These are phyloP conservation scores for Squalus acanthias DNA, from an alignment of 2,797 vertebrate genomes.

Conservation along the genomic window DNA sequence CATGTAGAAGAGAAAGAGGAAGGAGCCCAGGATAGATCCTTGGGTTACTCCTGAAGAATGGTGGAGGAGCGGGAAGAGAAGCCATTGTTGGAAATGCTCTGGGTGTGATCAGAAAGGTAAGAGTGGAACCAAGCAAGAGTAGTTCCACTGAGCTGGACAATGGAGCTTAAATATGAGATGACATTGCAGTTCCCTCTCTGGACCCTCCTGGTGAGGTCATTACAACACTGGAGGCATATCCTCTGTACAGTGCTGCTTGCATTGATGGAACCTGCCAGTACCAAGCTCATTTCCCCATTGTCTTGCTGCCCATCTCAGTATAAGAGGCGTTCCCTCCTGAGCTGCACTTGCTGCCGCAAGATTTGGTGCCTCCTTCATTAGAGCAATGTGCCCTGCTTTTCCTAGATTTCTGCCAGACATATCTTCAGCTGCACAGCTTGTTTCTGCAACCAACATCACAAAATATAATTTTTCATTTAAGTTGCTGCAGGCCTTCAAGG, in stretches of 20 bases:
- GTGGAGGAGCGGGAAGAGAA: too few species aligned
- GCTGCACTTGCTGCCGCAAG: neutral
- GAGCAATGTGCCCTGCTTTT: neutral
- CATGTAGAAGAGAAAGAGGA: too few species aligned
- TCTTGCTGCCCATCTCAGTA: too few species aligned
- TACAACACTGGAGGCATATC: neutral
- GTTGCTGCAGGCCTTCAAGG: neutral
- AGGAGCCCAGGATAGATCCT: too few species aligned
- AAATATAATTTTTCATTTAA: conserved; percentile 9
- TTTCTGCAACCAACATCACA: neutral
- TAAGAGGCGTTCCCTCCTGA: neutral
- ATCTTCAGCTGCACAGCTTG: neutral
- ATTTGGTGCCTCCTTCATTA: neutral
- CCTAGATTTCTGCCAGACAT: neutral
- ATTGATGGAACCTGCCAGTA: neutral
- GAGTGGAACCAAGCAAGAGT: too few species aligned
- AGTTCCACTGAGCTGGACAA: too few species aligned
- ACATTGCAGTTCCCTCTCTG: neutral
- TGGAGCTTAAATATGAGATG: neutral
- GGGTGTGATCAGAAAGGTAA: too few species aligned
- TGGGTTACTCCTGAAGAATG: too few species aligned
- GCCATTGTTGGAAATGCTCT: too few species aligned
- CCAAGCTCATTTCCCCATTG: neutral
- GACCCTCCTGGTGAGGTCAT: neutral
- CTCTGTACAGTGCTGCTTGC: neutral